phyloP scores from a whole-genome alignment of 2,113 vertebrate species.

The Brachypteracias leptosomus region DNA sequence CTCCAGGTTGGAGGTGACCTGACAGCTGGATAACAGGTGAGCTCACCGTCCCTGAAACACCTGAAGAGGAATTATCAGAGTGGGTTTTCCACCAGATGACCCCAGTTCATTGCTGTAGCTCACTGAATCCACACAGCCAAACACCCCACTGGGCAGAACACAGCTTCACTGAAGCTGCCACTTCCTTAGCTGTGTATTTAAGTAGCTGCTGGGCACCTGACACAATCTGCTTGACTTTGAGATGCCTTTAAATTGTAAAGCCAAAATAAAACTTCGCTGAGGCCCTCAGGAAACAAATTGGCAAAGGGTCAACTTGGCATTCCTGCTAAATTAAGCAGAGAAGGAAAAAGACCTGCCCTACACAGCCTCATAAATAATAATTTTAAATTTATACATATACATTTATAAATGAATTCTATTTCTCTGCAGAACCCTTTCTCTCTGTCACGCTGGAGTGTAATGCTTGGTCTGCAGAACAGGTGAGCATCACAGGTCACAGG shows the following conservation, averaged over 20 bases:
- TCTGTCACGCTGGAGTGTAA: background rate
- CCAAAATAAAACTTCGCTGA: background rate
- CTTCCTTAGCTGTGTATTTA: background rate
- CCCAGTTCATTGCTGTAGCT: background rate
- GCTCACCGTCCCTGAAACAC: background rate
- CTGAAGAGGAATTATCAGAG: background rate
- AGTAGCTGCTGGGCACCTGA: background rate
- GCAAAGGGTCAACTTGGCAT: background rate
- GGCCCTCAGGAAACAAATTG: background rate
- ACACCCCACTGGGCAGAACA: background rate
- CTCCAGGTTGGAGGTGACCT: background rate
- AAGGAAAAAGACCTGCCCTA: background rate
- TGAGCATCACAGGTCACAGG: background rate
- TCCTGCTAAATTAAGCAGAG: background rate
- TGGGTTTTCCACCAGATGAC: background rate
- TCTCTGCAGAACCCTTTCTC: background rate
- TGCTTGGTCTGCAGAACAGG: background rate
- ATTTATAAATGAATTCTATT: background rate
- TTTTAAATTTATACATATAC: no score
- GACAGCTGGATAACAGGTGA: fast-evolving
- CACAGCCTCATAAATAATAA: background rate
- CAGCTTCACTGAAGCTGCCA: background rate
- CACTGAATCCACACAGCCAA: no score
- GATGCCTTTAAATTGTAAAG: background rate
- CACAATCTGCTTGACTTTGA: background rate